Percentiles rank a stretch among this genome's conserved stretches.
Conservation (phyloP, 2,888 invertebrate genomes). For the Microctonus brassicae region DNA sequence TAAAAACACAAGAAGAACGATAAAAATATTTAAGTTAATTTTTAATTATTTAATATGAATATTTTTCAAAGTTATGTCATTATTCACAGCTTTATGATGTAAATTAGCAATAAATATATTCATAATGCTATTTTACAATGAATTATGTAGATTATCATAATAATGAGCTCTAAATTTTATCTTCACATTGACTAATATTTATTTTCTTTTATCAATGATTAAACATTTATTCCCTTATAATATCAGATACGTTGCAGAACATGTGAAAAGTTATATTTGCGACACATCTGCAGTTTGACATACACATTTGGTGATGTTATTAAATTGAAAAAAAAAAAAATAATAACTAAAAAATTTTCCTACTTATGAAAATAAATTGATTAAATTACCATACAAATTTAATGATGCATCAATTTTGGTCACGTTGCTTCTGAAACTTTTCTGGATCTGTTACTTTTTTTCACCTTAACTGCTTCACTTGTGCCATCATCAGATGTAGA, state of each 20-base stretch:
- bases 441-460: slow-evolving; percentile 56
- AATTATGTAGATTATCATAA: background rate
- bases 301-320: background rate
- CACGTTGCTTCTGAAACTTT: slow-evolving; percentile 60
- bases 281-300: background rate
- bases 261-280: too few species aligned
- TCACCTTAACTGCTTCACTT: slow-evolving; percentile 56
- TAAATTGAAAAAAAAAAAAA: background rate
- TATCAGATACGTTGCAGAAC: background rate
- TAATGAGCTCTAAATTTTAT: background rate
- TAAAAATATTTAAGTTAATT: background rate
- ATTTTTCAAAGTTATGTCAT: background rate
- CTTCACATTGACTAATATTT: background rate
- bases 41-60: background rate
- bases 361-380: background rate
- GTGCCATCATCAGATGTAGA: slow-evolving; percentile 61
- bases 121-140: slow-evolving; percentile 12
- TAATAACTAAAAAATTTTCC: background rate
- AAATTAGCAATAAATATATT: slow-evolving; percentile 1
- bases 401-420: slow-evolving; percentile 34
- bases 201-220: background rate
- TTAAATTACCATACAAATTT: background rate
- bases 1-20: background rate
- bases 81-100: background rate
- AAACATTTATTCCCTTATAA: background rate